A percentile compares a stretch with the other conserved stretches of the same genome.
Conservation (phyloP, 2,888 invertebrate genomes). For the Bruchidius siliquastri region DNA sequence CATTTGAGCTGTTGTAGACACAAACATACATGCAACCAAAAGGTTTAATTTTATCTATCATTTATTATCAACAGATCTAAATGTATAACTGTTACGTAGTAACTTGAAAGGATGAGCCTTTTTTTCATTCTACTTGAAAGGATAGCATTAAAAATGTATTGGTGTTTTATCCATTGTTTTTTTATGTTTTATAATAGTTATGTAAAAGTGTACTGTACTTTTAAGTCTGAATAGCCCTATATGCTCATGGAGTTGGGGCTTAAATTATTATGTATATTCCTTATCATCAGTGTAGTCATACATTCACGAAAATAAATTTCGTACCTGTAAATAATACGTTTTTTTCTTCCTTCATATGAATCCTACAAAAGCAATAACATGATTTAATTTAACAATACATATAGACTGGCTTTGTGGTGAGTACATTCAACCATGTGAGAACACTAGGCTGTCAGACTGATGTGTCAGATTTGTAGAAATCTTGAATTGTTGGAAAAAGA, state of each 20-base stretch:
- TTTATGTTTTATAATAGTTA: slow-evolving; percentile 34
- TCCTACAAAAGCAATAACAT: too few species aligned
- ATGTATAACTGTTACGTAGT: neutral
- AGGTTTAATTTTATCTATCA: neutral
- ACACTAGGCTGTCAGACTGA: too few species aligned
- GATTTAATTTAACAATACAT: too few species aligned
- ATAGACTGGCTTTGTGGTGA: too few species aligned
- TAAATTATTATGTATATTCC: slow-evolving; percentile 41
- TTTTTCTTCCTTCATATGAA: neutral
- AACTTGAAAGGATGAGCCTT: slow-evolving; percentile 12
- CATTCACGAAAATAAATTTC: slow-evolving; percentile 15
- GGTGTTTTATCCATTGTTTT: slow-evolving; percentile 33
- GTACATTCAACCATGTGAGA: too few species aligned
- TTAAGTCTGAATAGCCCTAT: slow-evolving; percentile 38
- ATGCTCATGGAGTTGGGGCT: slow-evolving; percentile 29
- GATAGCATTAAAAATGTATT: slow-evolving; percentile 29
- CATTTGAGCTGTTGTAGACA: too few species aligned
- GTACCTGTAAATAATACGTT: neutral
- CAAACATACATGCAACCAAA: too few species aligned
- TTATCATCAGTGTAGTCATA: slow-evolving; percentile 39
- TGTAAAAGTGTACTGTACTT: slow-evolving; percentile 43
- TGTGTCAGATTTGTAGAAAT: too few species aligned
- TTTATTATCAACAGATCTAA: too few species aligned
- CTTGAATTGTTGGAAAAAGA: too few species aligned
- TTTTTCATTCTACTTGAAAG: slow-evolving; percentile 25